Conservation (phyloP, 2,888 invertebrate species). For the Hirudinaria manillensis region DNA sequence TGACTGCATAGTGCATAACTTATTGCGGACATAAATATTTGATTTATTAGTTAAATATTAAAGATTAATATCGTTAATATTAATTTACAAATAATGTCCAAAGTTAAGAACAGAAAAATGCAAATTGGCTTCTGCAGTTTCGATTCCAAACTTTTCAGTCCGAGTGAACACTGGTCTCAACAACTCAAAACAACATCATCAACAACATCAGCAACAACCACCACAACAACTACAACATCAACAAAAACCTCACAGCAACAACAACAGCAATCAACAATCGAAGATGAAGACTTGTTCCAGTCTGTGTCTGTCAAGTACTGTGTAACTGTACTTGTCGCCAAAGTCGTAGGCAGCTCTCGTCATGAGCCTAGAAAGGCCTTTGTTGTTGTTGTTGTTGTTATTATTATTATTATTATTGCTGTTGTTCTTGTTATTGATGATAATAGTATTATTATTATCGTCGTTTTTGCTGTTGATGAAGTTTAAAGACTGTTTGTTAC, state of each 20-base stretch:
- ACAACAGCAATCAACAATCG: background rate
- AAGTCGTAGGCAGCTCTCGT: constrained; percentile 5
- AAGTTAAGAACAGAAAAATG: no score
- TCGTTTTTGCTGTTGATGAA: background rate
- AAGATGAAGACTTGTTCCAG: constrained; percentile 1
- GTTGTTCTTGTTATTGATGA: background rate
- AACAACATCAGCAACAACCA: background rate
- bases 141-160: no score
- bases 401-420: background rate
- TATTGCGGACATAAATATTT: no score
- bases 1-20: no score
- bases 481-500: background rate
- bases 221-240: background rate
- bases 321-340: background rate
- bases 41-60: no score
- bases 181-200: no score
- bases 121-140: no score
- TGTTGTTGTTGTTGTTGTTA: constrained; percentile 20
- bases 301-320: background rate
- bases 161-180: no score
- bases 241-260: no score
- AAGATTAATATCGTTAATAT: no score
- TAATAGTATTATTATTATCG: background rate
- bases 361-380: constrained; percentile 3
- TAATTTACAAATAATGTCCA: no score